Base-by-base conservation (phyloP, 2,797 vertebrate species). In the Tolypeutes matacus region DNA sequence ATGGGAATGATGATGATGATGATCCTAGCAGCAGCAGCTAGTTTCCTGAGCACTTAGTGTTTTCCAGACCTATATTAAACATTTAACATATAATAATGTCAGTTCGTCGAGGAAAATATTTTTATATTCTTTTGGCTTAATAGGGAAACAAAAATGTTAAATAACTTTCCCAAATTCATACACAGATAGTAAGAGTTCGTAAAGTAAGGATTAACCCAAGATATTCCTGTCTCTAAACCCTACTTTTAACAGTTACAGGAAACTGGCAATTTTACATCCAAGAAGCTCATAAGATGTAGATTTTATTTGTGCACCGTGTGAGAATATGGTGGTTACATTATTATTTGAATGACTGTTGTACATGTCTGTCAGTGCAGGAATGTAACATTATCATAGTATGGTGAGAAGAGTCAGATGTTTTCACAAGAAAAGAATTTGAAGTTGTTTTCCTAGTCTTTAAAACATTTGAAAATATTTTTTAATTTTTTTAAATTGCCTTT, bases 401-500 rank as follows among this genome's bases (percentile, higher is more conserved):
- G 64, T 83, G 20, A 95, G 15, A 77, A 49, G 39, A 81, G 27
- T 91, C 78, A 86, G 34, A 36, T 42, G 10, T 95, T 94, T 76
- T 78, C 34, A 51, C 27, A 90, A 42, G 27, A 83, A 87, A 84
- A 56, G 42, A 83, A 56, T 83, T 67, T 83, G 36, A 39, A 49
- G 1, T 70, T 82, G 14, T 86, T 89, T 89, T 10, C 51, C 34
- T 93, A 46, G n/a, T 82, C n/a, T 73, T 86, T 75, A 56, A 72
- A 80, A 62, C 39, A 89, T 39, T n/a, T 91, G 39, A 49, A 25
- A 94, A 67, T 83, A 86, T 90, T 73, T 93, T 82, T 69, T 93
- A 90, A 83, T 64, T 85, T 94, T 70, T 64, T 23, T 36, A 34
- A 83, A 65, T 83, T 20, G 18, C n/a, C 14, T 69, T 93, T 82